These are phyloP conservation scores for Callithrix jacchus DNA, from an alignment of 2,113 vertebrate species.

Conservation along the genomic window DNA sequence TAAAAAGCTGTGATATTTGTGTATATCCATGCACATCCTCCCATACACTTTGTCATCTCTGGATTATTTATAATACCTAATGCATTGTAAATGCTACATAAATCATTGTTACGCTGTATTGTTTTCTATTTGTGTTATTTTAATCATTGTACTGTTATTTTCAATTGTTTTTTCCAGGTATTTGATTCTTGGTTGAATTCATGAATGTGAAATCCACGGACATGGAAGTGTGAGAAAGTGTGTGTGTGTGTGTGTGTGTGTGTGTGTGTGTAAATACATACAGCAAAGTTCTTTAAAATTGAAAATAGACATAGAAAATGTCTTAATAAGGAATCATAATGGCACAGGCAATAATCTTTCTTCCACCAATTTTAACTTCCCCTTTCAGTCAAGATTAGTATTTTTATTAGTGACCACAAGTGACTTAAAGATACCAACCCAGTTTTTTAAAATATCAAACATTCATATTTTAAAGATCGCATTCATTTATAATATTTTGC, in stretches of 20 bases:
- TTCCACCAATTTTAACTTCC: not conserved
- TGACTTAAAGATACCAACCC: not conserved
- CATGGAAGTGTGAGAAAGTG: not conserved
- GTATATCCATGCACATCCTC: not conserved
- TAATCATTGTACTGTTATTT: not conserved
- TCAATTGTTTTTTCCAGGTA: not conserved
- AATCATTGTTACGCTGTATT: not conserved
- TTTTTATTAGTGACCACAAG: not conserved
- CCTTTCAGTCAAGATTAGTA: not conserved
- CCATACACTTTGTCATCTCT: no score
- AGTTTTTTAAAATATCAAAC: not conserved
- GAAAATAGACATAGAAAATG: not conserved
- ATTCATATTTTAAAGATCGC: not conserved
- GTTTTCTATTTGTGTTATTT: not conserved
- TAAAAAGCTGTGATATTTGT: not conserved
- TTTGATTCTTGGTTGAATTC: not conserved
- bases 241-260: not conserved
- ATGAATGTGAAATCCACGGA: not conserved
- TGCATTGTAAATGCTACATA: not conserved
- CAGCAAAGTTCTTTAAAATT: not conserved
- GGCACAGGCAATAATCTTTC: not conserved
- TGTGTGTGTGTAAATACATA: not conserved
- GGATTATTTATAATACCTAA: not conserved
- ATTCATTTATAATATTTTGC: not conserved
- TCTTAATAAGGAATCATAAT: not conserved